phyloP scores from a whole-genome alignment of 2,888 invertebrate genomes.

The Rhamphomyia laevipes region DNA sequence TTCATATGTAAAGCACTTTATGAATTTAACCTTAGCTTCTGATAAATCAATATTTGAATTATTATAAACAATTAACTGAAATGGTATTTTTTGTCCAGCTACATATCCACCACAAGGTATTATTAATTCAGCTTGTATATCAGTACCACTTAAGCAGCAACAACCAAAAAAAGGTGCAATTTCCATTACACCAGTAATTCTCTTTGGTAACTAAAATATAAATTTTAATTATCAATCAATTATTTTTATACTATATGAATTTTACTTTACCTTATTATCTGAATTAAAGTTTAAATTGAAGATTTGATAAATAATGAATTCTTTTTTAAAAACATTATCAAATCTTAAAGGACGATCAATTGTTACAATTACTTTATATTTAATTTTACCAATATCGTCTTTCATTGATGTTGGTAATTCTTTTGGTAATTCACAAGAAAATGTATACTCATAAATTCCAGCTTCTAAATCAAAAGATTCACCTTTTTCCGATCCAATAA shows the following conservation, averaged over 20 bases:
- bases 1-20: too few species aligned
- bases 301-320: constrained; percentile 53
- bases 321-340: constrained; percentile 36
- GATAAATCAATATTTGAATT: not conserved
- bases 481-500: constrained; percentile 30
- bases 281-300: constrained; percentile 66
- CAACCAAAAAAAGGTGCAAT: too few species aligned
- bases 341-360: constrained; percentile 75
- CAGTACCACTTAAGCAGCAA: too few species aligned
- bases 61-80: not conserved
- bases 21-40: not conserved
- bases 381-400: constrained; percentile 58
- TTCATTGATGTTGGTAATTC: constrained; percentile 66
- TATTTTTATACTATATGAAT: not conserved
- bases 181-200: too few species aligned
- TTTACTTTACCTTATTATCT: constrained; percentile 44
- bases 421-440: constrained; percentile 19
- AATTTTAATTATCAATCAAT: not conserved
- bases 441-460: constrained; percentile 40
- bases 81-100: constrained; percentile 12
- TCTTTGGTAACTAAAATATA: not conserved
- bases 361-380: constrained; percentile 64
- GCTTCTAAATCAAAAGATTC: constrained; percentile 49
- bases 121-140: not conserved
- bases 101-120: constrained; percentile 14